Evolutionary conservation across 2,113 vertebrate species (phyloP), one percentile per base, ranked within the genome.

Genomic region (Choloepus hoffmanni): DNA sequence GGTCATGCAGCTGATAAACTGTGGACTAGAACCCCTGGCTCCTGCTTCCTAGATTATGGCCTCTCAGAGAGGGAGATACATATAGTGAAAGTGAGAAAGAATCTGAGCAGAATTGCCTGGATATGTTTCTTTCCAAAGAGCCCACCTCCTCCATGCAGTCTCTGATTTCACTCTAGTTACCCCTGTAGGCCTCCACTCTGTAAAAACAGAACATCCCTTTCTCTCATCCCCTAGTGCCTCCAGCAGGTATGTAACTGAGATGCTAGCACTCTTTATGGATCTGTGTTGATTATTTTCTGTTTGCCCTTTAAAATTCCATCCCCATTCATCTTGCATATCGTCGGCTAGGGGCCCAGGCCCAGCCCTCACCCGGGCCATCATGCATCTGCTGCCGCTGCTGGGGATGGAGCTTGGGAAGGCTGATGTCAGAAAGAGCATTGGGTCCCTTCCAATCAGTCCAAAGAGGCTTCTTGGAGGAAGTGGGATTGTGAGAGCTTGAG

Each of bases 281-380:
- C 55, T 77, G 28, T 58, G 92, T 97, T 84, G 43, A 74, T 88
- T 87, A 60, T 28, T 65, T 93, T 88, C 89, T 76, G 73, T 78
- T 94, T 79, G n/a, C 63, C 82, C 78, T 88, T 96, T 72, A 87
- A 91, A 88, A 74, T 73, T 74, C 43, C 72, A 86, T 93, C 48
- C 58, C 58, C 67, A 68, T 3, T 58, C 76, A 82, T 82, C 65
- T 82, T 60, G 15, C 7, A 40, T 19, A 76, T 73, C 67, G 94
- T 85, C 45, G 43, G 53, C 83, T 74, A 10, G 43, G 40, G 36
- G 79, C n/a, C 79, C 40, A 78, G 73, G 53, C n/a, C 30, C 63
- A 40, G 24, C 40, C 19, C 62, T 85, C 60, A 90, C 76, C n/a
- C 28, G 63, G 68, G 33, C 36, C 82, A 33, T 90, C 45, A 14